These are phyloP conservation scores for Eilema depressum DNA, from an alignment of 2,888 invertebrate species.

Conservation along the genomic window DNA sequence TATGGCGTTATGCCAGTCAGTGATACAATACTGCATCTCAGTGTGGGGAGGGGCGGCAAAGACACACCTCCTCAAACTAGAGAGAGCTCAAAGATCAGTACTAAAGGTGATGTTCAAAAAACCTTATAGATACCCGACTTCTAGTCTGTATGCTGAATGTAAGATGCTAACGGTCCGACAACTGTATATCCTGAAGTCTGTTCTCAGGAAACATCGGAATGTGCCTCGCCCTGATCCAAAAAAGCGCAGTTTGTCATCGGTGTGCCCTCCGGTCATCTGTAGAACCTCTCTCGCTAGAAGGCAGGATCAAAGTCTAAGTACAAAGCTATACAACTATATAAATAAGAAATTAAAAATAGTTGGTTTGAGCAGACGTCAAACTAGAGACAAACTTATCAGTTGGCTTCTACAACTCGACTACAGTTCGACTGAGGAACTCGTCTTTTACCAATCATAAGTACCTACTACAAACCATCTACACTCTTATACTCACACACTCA, in stretches of 20 bases:
- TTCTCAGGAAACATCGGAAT: not conserved
- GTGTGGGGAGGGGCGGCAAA: constrained; percentile 1
- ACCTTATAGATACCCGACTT: not conserved
- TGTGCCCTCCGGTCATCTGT: not conserved
- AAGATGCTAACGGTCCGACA: not conserved
- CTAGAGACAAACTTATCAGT: no score
- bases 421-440: no score
- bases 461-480: no score
- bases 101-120: not conserved
- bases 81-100: not conserved
- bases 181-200: not conserved
- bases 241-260: not conserved
- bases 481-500: no score
- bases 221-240: not conserved
- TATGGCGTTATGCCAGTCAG: not conserved
- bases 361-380: not conserved
- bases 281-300: constrained; percentile 8
- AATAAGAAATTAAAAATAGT: no score
- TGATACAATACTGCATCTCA: not conserved
- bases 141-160: not conserved
- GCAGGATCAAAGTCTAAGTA: not conserved
- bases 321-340: not conserved
- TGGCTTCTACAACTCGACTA: no score
- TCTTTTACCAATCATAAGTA: no score
- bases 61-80: not conserved